A percentile compares a stretch with the other conserved stretches of the same genome.
Evolutionary conservation across 2,797 vertebrate species (phyloP).

Genomic region (Chelon labrosus): DNA sequence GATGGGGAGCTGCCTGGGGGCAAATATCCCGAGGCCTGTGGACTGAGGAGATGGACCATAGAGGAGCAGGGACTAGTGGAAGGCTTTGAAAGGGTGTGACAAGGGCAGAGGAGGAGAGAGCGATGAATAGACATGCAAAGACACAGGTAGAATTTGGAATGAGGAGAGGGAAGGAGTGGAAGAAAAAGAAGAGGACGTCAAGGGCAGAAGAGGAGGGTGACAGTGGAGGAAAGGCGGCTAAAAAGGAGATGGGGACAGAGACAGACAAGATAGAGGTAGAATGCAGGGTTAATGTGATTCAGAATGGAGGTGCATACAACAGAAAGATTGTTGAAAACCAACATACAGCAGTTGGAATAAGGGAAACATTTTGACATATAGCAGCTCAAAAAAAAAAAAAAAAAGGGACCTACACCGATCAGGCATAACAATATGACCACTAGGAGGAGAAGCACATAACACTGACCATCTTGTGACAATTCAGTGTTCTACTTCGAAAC

Average conservation of each 20-base stretch:
- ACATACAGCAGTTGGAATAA: neutral
- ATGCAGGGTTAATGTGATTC: conserved; percentile 28
- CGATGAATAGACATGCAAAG: conserved; percentile 52
- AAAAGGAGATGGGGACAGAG: conserved; percentile 36
- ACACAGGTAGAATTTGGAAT: conserved; percentile 64
- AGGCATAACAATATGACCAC: too few species aligned
- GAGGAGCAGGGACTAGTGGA: conserved; percentile 31
- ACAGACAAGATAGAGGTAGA: neutral
- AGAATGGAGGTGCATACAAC: neutral
- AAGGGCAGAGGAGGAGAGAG: conserved; percentile 59
- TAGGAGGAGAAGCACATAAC: too few species aligned
- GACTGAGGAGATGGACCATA: conserved; percentile 50
- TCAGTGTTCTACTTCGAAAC: too few species aligned
- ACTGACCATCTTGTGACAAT: too few species aligned
- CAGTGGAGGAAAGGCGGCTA: conserved; percentile 16
- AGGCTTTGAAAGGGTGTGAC: conserved; percentile 50
- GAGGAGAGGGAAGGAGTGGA: conserved; percentile 31
- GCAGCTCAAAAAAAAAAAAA: conserved; percentile 19
- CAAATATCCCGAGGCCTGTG: conserved; percentile 32
- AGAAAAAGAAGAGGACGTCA: conserved; percentile 26
- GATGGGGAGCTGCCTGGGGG: conserved; percentile 2
- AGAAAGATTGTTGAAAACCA: conserved; percentile 13
- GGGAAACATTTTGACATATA: neutral
- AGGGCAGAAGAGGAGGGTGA: conserved; percentile 17
- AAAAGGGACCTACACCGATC: neutral